A percentile compares a stretch with the other conserved stretches of the same genome.
phyloP scores from a whole-genome alignment of 1,140 invertebrate species.

The Oryctes rhinoceros region DNA sequence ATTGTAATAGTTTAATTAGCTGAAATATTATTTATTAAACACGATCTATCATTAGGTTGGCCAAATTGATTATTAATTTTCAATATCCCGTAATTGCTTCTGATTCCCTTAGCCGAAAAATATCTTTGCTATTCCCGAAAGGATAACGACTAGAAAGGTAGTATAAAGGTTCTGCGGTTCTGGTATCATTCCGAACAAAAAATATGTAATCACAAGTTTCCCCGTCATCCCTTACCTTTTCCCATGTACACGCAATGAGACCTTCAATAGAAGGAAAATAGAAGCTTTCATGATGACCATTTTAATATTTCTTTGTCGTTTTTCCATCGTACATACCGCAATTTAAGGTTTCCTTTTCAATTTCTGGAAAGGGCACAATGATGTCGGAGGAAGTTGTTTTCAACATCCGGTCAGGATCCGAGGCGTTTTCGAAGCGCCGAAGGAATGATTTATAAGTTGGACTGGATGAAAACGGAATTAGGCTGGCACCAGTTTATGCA shows the following conservation, averaged over 20 bases:
- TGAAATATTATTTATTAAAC: no score
- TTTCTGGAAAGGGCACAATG: not conserved
- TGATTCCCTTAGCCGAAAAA: no score
- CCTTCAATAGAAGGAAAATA: not conserved
- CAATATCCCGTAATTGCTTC: no score
- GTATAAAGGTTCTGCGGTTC: not conserved
- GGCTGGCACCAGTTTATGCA: not conserved
- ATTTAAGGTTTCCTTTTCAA: not conserved
- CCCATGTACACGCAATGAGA: not conserved
- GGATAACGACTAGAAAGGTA: no score
- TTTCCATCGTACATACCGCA: not conserved
- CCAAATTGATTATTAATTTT: no score
- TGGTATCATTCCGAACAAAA: not conserved
- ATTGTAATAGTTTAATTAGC: no score
- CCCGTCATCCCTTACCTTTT: not conserved
- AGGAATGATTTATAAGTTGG: conserved; percentile 14
- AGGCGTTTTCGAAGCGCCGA: not conserved
- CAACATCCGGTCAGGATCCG: not conserved
- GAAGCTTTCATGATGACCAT: not conserved
- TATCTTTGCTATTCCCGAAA: no score
- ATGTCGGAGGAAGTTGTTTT: not conserved
- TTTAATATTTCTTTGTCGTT: not conserved
- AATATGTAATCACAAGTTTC: not conserved
- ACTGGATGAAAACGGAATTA: not conserved
- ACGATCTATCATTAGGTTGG: no score